Evolutionary conservation across 2,113 vertebrate genomes (phyloP).

Genomic region (Pelusios castaneus): DNA sequence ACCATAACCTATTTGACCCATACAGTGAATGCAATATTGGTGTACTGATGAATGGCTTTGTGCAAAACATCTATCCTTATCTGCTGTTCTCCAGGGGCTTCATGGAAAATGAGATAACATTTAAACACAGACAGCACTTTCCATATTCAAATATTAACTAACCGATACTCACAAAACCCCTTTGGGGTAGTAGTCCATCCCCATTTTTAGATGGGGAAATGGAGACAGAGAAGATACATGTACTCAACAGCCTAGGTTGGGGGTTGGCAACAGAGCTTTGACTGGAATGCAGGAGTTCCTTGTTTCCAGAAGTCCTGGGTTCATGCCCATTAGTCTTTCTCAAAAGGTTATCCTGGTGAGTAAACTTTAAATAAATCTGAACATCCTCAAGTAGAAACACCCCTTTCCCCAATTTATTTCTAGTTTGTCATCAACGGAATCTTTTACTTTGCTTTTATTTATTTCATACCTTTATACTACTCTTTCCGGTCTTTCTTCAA

Average conservation of each 20-base stretch:
- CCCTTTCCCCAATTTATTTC: not conserved
- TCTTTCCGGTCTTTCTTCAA: not conserved
- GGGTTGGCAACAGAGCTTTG: not conserved
- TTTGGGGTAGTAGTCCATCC: not conserved
- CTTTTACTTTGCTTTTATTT: rapidly evolving
- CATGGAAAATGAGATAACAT: not conserved
- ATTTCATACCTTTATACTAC: not conserved
- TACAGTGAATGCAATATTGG: not conserved
- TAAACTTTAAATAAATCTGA: not conserved
- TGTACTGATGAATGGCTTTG: not conserved
- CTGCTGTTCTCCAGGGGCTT: not conserved
- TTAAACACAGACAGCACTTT: not conserved
- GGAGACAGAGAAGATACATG: not conserved
- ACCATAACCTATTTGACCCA: not conserved
- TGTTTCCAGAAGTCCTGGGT: not conserved
- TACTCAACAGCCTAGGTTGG: not conserved
- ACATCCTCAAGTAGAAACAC: not conserved
- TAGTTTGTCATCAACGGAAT: not conserved
- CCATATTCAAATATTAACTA: not conserved
- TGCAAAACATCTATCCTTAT: not conserved
- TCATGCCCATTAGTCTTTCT: not conserved
- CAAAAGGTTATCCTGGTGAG: not conserved
- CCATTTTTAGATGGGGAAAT: not conserved
- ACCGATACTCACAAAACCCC: not conserved
- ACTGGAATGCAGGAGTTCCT: not conserved